These are phyloP conservation scores for Brachionus plicatilis DNA, from an alignment of 1,140 invertebrate genomes.

Conservation along the genomic window DNA sequence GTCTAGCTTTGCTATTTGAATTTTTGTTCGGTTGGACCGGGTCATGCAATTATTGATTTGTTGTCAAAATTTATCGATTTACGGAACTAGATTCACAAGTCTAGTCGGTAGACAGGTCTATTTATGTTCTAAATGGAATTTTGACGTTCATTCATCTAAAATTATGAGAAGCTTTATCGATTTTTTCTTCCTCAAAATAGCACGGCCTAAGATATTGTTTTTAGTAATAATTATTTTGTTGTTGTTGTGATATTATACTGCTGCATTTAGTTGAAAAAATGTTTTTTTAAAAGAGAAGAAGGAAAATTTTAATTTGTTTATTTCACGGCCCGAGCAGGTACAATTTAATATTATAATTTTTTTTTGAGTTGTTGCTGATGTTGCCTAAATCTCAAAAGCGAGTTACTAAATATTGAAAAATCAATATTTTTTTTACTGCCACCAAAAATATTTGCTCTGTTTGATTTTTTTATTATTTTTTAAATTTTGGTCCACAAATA, in stretches of 20 bases:
- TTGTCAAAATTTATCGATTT: conserved; percentile 16
- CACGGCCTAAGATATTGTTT: conserved; percentile 4
- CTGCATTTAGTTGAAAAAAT: not conserved
- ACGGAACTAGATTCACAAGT: not conserved
- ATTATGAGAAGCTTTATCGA: conserved; percentile 18
- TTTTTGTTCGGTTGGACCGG: not conserved
- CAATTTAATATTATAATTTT: not conserved
- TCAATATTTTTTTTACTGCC: not conserved
- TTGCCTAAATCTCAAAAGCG: not conserved
- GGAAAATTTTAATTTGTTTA: not conserved
- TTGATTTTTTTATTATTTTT: not conserved
- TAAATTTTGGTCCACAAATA: not conserved
- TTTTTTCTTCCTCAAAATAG: not conserved
- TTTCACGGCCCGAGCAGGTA: not conserved
- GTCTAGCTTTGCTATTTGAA: conserved; percentile 1
- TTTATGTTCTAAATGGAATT: not conserved
- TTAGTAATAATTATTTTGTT: not conserved
- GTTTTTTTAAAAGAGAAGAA: not conserved
- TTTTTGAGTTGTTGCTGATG: not conserved
- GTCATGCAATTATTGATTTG: conserved; percentile 22
- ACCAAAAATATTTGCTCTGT: not conserved
- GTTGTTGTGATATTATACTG: not conserved
- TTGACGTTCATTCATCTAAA: not conserved
- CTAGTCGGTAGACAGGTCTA: conserved; percentile 23
- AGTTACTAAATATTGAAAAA: not conserved